Percentiles rank a stretch among this genome's conserved stretches.
phyloP scores from a whole-genome alignment of 2,888 invertebrate genomes.

The Folsomia manolachei region DNA sequence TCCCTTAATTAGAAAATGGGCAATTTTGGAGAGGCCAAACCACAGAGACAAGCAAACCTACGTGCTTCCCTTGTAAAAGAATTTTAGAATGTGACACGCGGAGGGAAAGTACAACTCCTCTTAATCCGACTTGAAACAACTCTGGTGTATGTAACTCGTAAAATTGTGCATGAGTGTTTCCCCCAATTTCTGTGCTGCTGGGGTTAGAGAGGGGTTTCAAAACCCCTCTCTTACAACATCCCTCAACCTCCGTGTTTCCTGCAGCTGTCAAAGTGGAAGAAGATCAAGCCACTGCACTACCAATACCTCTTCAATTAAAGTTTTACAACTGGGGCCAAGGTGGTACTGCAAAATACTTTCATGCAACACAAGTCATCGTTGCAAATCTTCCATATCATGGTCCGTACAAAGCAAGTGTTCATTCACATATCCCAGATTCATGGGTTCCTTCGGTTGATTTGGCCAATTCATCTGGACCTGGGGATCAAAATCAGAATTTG shows the following conservation, averaged over 20 bases:
- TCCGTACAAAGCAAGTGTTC: constrained; percentile 42
- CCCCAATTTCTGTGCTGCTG: constrained; percentile 32
- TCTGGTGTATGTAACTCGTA: too few relatives aligned
- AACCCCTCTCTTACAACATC: constrained; percentile 35
- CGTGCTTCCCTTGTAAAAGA: too few relatives aligned
- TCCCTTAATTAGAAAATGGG: too few relatives aligned
- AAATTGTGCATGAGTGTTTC: neutral
- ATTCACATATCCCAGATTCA: constrained; percentile 23
- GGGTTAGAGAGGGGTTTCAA: constrained; percentile 41
- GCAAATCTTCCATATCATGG: constrained; percentile 38
- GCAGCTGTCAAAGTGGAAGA: constrained; percentile 33
- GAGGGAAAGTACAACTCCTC: too few relatives aligned
- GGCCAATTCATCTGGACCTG: constrained; percentile 17
- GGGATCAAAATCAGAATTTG: neutral
- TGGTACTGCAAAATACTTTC: constrained; percentile 35
- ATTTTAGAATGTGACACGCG: too few relatives aligned
- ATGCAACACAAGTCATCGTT: constrained; percentile 44
- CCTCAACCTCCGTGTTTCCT: neutral
- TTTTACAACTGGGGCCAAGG: constrained; percentile 46
- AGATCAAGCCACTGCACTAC: constrained; percentile 33
- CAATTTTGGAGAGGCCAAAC: too few relatives aligned
- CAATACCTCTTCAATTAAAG: constrained; percentile 44
- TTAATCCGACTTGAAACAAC: too few relatives aligned
- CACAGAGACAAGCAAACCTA: too few relatives aligned
- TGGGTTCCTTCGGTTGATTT: constrained; percentile 24